phyloP scores from a whole-genome alignment of 2,888 invertebrate genomes.

The Drosophila dives region DNA sequence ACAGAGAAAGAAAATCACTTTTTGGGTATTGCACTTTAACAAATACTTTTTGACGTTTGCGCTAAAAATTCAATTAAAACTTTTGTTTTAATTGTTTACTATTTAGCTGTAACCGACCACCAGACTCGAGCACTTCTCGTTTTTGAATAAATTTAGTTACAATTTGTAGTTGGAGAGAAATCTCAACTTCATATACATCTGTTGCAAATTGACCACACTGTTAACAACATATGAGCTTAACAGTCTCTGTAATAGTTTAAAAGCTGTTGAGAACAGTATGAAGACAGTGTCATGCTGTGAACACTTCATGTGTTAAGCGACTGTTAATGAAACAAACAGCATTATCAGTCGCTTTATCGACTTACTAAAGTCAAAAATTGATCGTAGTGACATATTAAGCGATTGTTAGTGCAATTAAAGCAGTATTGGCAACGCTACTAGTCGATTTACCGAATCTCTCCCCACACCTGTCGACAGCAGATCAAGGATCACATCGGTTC shows the following conservation, averaged over 20 bases:
- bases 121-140: slow-evolving; percentile 49
- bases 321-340: slow-evolving; percentile 1
- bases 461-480: slow-evolving; percentile 88
- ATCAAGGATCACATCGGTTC: slow-evolving; percentile 95
- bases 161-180: slow-evolving; percentile 64
- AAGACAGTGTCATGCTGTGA: neutral
- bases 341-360: no score
- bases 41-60: slow-evolving; percentile 22
- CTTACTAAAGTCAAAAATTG: no score
- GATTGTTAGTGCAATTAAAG: slow-evolving; percentile 3
- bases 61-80: slow-evolving; percentile 81
- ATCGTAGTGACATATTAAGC: slow-evolving; percentile 26
- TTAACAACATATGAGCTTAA: neutral
- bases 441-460: slow-evolving; percentile 68
- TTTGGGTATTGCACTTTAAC: slow-evolving; percentile 22
- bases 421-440: slow-evolving; percentile 20
- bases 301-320: neutral
- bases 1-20: slow-evolving; percentile 24
- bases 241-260: slow-evolving; percentile 7
- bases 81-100: slow-evolving; percentile 8
- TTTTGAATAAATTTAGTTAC: slow-evolving; percentile 49
- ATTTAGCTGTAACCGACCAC: slow-evolving; percentile 23
- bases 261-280: slow-evolving; percentile 1
- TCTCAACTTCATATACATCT: slow-evolving; percentile 24
- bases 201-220: slow-evolving; percentile 13